Evolutionary conservation across 2,888 invertebrate genomes (phyloP).

Genomic region (Drosophila suboccidentalis): DNA sequence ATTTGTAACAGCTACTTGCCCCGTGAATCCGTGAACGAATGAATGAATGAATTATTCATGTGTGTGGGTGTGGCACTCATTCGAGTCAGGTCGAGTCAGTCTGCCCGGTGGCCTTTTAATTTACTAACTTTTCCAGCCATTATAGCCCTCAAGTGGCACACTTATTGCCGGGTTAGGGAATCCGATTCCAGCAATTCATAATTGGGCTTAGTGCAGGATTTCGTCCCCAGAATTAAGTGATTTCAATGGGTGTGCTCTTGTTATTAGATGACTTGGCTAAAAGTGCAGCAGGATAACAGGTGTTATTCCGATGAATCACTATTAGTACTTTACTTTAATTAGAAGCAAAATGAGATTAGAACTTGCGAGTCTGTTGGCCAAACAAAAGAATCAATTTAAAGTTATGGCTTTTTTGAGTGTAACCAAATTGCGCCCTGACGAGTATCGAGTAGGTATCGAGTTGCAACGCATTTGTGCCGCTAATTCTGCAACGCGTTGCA

Average conservation of each 20-base stretch:
- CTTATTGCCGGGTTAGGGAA: conserved; percentile 53
- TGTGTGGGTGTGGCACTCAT: conserved; percentile 53
- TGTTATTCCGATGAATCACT: conserved; percentile 45
- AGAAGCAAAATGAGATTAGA: background rate
- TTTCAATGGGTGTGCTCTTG: conserved; percentile 47
- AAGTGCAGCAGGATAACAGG: conserved; percentile 16
- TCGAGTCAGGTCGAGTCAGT: conserved; percentile 11
- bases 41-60: conserved; percentile 74
- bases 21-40: background rate
- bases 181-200: conserved; percentile 61
- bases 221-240: conserved; percentile 63
- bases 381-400: conserved; percentile 13
- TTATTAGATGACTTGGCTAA: conserved; percentile 54
- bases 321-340: conserved; percentile 3
- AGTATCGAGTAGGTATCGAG: conserved; percentile 47
- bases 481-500: conserved; percentile 64
- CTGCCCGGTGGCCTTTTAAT: conserved; percentile 53
- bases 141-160: conserved; percentile 68
- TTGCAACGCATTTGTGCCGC: conserved; percentile 28
- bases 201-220: conserved; percentile 33
- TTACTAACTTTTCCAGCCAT: conserved; percentile 42
- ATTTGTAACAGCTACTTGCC: conserved; percentile 50
- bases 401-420: conserved; percentile 1
- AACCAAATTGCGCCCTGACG: conserved; percentile 22
- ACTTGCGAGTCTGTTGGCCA: background rate